Evolutionary conservation across 2,797 vertebrate genomes (phyloP), one percentile per base, ranked within the genome.

Genomic region (Thripadectes ignobilis): DNA sequence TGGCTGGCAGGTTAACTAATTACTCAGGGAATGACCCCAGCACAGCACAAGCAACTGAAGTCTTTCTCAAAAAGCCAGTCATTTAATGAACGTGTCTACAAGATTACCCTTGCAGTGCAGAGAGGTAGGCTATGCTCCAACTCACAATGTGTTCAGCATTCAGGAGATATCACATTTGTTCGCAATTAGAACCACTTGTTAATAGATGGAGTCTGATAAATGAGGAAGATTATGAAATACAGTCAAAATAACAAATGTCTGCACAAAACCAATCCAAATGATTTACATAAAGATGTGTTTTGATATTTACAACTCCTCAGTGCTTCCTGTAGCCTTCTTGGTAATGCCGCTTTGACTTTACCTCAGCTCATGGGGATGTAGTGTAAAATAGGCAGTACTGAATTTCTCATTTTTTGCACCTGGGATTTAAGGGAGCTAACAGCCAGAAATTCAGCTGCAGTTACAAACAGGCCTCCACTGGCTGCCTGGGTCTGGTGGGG

Each of bases 381-480:
- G 27, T 24, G 14, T 52, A 54, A 89, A 94, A 76, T 19, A 90
- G 16, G 5, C 32, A 36, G 30, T 52, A 46, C 51, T 58, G 19
- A 41, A 39, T 51, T 85, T 62, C 26, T 76, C 38, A 43, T 68
- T 54, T 82, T 58, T 57, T 77, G 13, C 24, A 65, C 20, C 23
- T 72, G 38, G 38, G 34, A 74, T 6, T 63, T 49, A 73, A 83
- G 57, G 22, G 76, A 72, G 14, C 2, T 10, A 86, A 36, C 19
- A 78, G 23, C 6, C 19, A 66, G 66, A 77, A 91, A 46, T 8
- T 36, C 48, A 67, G 17, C 3, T 51, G 32, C 1, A 2, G 17
- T 73, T 92, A 41, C 3, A 1, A 48, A 85, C 2, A 5, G 41
- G 51, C 45, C 41, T 73, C 0, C 0, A 34, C 36, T 41, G 71